A percentile compares a stretch with the other conserved stretches of the same genome.
Conservation (phyloP, 1,140 invertebrate species). For the Ceratina australensis region DNA sequence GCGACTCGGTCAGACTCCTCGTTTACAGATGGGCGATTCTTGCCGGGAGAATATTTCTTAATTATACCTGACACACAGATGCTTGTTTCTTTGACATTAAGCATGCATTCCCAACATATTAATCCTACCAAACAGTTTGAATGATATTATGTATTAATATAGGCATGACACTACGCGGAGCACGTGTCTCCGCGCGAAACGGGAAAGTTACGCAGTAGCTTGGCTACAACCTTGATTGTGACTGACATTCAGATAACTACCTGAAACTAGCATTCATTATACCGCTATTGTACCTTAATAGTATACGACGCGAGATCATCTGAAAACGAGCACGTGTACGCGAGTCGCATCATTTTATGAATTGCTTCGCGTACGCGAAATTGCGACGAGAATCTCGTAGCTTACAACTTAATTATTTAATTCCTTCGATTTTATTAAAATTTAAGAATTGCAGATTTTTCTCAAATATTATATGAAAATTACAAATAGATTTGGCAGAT, state of each 20-base stretch:
- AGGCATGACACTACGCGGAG: not conserved
- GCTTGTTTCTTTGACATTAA: not conserved
- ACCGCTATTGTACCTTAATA: not conserved
- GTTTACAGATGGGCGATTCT: too few relatives aligned
- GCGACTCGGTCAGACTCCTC: too few relatives aligned
- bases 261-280: constrained; percentile 31
- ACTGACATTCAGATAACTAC: constrained; percentile 35
- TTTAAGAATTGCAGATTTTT: too few relatives aligned
- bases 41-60: too few relatives aligned
- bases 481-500: not conserved
- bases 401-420: too few relatives aligned
- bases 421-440: too few relatives aligned
- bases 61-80: not conserved
- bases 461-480: too few relatives aligned
- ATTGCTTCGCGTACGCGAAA: not conserved
- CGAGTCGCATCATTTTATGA: not conserved
- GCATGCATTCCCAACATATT: not conserved
- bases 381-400: too few relatives aligned
- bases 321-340: not conserved
- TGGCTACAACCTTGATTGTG: constrained; percentile 34
- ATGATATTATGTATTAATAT: not conserved
- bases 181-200: constrained; percentile 4
- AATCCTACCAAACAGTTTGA: not conserved
- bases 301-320: not conserved
- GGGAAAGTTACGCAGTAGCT: constrained; percentile 36